A percentile compares a stretch with the other conserved stretches of the same genome.
These are phyloP conservation scores for Chondrosia reniformis DNA, from an alignment of 37 sponge, comb jelly and placozoan genomes.

Conservation along the genomic window DNA sequence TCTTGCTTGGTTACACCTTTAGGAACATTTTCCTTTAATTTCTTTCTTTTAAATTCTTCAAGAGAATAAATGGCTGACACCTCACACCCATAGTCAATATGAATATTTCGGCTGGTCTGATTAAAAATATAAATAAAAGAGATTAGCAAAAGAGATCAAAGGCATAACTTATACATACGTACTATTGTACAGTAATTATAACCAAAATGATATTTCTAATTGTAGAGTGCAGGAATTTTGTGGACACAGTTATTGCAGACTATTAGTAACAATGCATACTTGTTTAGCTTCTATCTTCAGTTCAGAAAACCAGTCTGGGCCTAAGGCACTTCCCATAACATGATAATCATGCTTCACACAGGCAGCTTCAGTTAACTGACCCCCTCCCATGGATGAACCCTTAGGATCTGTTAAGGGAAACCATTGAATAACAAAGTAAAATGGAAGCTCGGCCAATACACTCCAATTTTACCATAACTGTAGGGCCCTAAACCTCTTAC, in stretches of 20 bases:
- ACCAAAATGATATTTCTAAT: neutral
- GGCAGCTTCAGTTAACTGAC: too few species aligned
- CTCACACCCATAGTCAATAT: slow-evolving; percentile 85
- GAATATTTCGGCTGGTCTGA: slow-evolving; percentile 41
- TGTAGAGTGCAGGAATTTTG: too few species aligned
- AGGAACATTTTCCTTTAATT: neutral
- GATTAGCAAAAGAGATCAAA: neutral
- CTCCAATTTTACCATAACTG: too few species aligned
- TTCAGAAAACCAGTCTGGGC: slow-evolving; percentile 92
- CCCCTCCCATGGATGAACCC: too few species aligned
- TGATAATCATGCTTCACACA: too few species aligned
- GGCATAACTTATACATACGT: neutral
- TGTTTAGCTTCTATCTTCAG: slow-evolving; percentile 67
- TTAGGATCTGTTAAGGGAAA: too few species aligned
- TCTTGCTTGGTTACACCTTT: too few species aligned
- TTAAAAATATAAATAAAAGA: neutral
- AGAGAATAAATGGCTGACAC: slow-evolving; percentile 41
- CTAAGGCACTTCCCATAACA: slow-evolving; percentile 81
- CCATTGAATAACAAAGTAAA: too few species aligned
- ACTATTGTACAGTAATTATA: neutral
- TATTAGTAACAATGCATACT: too few species aligned
- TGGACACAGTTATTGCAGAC: too few species aligned
- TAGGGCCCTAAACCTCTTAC: too few species aligned
- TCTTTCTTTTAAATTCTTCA: neutral
- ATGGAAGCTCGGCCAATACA: too few species aligned